Percentiles rank a stretch among this genome's conserved stretches.
phyloP scores from a whole-genome alignment of 2,113 vertebrate genomes.

The Elanoides forficatus region DNA sequence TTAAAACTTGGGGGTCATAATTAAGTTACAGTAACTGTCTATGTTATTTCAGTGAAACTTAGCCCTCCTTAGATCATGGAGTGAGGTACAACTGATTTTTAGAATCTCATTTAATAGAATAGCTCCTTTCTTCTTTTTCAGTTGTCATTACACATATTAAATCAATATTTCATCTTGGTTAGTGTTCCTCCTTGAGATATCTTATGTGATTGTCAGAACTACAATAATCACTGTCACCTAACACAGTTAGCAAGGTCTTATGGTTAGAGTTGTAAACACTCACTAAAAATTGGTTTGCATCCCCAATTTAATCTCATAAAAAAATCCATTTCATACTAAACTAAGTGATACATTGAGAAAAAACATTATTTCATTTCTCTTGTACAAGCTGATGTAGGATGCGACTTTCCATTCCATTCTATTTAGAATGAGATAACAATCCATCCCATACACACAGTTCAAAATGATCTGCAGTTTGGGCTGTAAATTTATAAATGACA shows the following conservation, averaged over 20 bases:
- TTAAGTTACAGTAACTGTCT: background rate
- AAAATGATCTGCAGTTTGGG: conserved; percentile 1
- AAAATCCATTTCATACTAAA: conserved; percentile 32
- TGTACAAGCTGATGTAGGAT: background rate
- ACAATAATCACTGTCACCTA: background rate
- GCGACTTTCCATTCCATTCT: background rate
- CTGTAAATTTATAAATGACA: conserved; percentile 47
- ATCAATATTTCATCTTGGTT: background rate
- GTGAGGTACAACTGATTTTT: background rate
- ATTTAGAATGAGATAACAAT: conserved; percentile 9
- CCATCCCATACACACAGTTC: background rate
- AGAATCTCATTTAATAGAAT: background rate
- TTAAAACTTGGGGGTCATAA: background rate
- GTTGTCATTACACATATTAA: background rate
- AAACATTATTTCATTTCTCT: background rate
- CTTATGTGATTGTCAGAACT: background rate
- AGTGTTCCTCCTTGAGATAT: background rate
- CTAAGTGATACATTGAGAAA: background rate
- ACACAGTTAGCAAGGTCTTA: background rate
- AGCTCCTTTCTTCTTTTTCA: background rate
- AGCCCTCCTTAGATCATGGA: background rate
- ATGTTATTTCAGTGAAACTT: background rate
- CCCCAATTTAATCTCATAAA: background rate
- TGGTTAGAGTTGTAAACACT: background rate
- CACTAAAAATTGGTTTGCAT: background rate